phyloP scores from a whole-genome alignment of 2,888 invertebrate genomes.

The Amblyteles armatorius region DNA sequence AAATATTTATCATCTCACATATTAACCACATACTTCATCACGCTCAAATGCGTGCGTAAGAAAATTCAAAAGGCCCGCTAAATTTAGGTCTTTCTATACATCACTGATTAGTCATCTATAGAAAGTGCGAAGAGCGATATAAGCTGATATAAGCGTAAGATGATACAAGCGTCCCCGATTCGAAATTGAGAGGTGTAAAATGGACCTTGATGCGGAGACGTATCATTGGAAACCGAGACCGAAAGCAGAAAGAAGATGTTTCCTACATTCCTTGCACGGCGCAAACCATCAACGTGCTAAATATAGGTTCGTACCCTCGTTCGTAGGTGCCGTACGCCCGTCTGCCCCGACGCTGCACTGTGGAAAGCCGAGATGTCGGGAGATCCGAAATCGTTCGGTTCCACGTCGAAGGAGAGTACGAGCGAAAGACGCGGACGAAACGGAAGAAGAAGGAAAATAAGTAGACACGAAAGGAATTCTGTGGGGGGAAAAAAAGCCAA shows the following conservation, averaged over 20 bases:
- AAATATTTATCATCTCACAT: no score
- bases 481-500: constrained; percentile 3
- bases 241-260: background rate
- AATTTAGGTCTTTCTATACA: background rate
- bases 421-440: constrained; percentile 1
- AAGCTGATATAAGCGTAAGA: background rate
- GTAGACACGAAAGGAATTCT: constrained; percentile 7
- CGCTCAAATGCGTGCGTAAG: background rate
- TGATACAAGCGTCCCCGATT: background rate
- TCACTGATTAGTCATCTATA: background rate
- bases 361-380: background rate
- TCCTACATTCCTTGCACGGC: background rate
- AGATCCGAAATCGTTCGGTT: background rate
- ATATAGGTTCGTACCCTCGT: background rate
- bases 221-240: background rate
- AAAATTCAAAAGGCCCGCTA: background rate
- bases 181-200: background rate
- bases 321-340: background rate
- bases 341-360: background rate
- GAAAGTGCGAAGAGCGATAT: background rate
- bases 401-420: background rate
- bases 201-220: background rate
- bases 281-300: background rate
- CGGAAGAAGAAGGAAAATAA: background rate
- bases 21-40: background rate